These are phyloP conservation scores for Electrona antarctica DNA, from an alignment of 2,113 vertebrate species.

Conservation along the genomic window DNA sequence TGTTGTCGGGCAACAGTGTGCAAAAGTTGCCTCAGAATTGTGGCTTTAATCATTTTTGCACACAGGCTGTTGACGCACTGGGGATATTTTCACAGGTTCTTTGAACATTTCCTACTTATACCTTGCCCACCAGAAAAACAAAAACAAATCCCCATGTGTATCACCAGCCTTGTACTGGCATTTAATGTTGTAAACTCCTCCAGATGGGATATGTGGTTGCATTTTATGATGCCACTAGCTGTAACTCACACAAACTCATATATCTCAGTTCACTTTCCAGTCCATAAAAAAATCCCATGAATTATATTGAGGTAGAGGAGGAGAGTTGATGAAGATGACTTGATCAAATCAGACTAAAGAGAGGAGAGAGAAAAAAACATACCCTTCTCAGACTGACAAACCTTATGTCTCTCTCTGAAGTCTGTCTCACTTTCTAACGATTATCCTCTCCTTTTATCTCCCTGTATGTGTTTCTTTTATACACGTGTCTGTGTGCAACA, in stretches of 20 bases:
- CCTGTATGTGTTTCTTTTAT: neutral
- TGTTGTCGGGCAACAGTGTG: too few species aligned
- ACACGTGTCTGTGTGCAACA: neutral
- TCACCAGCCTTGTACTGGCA: neutral
- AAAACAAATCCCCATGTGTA: neutral
- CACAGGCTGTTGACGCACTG: too few species aligned
- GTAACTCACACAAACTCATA: neutral
- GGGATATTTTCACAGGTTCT: neutral
- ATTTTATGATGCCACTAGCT: neutral
- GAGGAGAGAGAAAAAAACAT: neutral
- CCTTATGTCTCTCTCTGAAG: neutral
- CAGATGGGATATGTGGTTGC: neutral
- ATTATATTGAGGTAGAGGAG: constrained; percentile 11
- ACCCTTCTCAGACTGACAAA: constrained; percentile 1
- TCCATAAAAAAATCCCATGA: constrained; percentile 4
- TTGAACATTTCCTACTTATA: too few species aligned
- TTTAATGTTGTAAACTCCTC: neutral
- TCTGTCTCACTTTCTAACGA: neutral
- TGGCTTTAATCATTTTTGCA: too few species aligned
- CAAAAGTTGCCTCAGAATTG: too few species aligned
- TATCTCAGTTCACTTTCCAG: neutral
- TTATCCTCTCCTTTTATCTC: neutral
- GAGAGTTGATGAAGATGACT: neutral
- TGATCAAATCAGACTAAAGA: neutral
- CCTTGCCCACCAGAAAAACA: too few species aligned